A percentile compares a stretch with the other conserved stretches of the same genome.
phyloP scores from a whole-genome alignment of 2,888 invertebrate genomes.

The Hypena proboscidalis region DNA sequence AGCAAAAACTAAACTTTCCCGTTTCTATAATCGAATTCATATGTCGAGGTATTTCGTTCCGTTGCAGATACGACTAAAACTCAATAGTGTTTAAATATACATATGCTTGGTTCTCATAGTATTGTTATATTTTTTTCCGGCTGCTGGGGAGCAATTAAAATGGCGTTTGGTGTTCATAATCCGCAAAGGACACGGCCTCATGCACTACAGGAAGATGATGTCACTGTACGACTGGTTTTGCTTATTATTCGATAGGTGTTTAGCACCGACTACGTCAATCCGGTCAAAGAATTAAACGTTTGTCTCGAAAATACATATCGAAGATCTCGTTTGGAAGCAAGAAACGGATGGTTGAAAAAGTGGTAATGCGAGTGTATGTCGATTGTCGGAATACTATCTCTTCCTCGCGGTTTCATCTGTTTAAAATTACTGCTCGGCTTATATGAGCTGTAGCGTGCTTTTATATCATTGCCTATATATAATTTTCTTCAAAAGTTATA shows the following conservation, averaged over 20 bases:
- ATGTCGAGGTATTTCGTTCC: no score
- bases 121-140: constrained; percentile 11
- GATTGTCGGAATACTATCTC: constrained; percentile 13
- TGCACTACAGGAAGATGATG: constrained; percentile 80
- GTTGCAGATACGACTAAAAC: neutral
- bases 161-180: constrained; percentile 35
- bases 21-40: neutral
- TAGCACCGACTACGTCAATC: constrained; percentile 61
- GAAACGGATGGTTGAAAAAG: constrained; percentile 16
- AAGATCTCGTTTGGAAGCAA: constrained; percentile 4
- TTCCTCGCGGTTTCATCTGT: no score
- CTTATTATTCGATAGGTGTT: constrained; percentile 77
- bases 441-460: no score
- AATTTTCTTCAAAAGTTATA: no score
- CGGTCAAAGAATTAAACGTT: constrained; percentile 45
- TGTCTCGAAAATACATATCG: constrained; percentile 30
- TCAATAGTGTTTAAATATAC: neutral
- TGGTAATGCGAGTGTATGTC: constrained; percentile 13
- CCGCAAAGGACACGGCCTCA: constrained; percentile 72
- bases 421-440: no score
- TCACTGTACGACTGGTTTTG: constrained; percentile 80
- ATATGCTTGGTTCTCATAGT: neutral
- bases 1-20: neutral
- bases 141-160: constrained; percentile 20
- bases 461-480: no score